A percentile compares a stretch with the other conserved stretches of the same genome.
Conservation (phyloP, 2,888 invertebrate species). For the Eutolmus rufibarbis region DNA sequence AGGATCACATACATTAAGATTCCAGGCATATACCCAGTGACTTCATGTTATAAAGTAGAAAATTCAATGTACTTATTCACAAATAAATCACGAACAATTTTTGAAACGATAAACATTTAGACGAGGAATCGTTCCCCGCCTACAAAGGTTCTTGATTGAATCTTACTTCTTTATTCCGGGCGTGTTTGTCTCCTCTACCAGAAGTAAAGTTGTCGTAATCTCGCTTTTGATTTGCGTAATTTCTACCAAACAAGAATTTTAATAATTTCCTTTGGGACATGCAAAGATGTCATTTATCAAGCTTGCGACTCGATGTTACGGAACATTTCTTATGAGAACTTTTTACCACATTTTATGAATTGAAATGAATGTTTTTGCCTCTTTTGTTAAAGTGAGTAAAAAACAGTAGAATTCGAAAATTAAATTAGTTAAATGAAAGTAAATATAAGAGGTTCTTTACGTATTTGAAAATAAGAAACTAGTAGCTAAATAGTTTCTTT, state of each 20-base stretch:
- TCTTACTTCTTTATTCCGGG: not conserved
- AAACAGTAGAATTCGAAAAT: not conserved
- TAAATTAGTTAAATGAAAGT: not conserved
- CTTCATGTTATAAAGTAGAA: constrained; percentile 61
- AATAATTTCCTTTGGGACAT: constrained; percentile 65
- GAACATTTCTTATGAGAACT: not conserved
- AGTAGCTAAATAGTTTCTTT: too few relatives aligned
- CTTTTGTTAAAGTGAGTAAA: not conserved
- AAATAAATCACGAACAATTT: constrained; percentile 60
- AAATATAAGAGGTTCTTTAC: not conserved
- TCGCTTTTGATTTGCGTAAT: constrained; percentile 64
- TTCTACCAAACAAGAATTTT: constrained; percentile 76
- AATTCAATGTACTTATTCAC: constrained; percentile 54
- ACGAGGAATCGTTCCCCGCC: not conserved
- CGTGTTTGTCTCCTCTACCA: not conserved
- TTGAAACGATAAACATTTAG: not conserved
- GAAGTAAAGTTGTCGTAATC: constrained; percentile 52
- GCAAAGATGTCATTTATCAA: not conserved
- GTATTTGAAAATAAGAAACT: too few relatives aligned
- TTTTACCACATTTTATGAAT: not conserved
- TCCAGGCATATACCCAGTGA: constrained; percentile 69
- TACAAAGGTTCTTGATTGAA: not conserved
- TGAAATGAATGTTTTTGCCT: not conserved
- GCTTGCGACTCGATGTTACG: not conserved
- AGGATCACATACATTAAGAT: not conserved